Conservation (phyloP, 2,888 invertebrate genomes). For the Melanostoma scalare region DNA sequence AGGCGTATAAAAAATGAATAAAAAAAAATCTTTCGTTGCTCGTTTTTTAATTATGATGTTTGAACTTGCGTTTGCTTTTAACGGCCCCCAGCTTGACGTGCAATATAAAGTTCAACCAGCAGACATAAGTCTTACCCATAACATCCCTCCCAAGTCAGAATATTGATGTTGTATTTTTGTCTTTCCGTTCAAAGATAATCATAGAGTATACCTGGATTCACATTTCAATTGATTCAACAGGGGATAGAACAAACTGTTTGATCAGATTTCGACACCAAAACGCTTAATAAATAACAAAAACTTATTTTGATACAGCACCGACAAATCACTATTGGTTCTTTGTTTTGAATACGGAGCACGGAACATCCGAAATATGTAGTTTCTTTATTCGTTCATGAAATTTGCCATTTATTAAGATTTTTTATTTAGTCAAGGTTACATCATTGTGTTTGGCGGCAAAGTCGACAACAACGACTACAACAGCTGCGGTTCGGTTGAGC, state of each 20-base stretch:
- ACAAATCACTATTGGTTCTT: neutral
- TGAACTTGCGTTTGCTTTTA: conserved; percentile 19
- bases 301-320: conserved; percentile 20
- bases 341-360: conserved; percentile 15
- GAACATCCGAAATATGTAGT: conserved; percentile 49
- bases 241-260: conserved; percentile 37
- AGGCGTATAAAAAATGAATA: neutral
- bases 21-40: neutral
- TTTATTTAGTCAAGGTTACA: conserved; percentile 59
- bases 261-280: conserved; percentile 42
- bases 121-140: neutral
- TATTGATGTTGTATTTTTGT: neutral
- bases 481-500: conserved; percentile 43
- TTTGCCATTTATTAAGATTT: conserved; percentile 61
- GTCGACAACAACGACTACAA: conserved; percentile 2
- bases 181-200: neutral
- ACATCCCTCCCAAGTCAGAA: conserved; percentile 3
- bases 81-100: conserved; percentile 7
- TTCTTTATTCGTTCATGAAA: conserved; percentile 48
- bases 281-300: conserved; percentile 37
- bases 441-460: conserved; percentile 44
- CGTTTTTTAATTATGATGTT: neutral
- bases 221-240: neutral
- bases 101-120: conserved; percentile 39
- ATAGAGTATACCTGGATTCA: conserved; percentile 12